These are phyloP conservation scores for Athene cunicularia DNA, from an alignment of 2,113 vertebrate genomes.

Conservation along the genomic window DNA sequence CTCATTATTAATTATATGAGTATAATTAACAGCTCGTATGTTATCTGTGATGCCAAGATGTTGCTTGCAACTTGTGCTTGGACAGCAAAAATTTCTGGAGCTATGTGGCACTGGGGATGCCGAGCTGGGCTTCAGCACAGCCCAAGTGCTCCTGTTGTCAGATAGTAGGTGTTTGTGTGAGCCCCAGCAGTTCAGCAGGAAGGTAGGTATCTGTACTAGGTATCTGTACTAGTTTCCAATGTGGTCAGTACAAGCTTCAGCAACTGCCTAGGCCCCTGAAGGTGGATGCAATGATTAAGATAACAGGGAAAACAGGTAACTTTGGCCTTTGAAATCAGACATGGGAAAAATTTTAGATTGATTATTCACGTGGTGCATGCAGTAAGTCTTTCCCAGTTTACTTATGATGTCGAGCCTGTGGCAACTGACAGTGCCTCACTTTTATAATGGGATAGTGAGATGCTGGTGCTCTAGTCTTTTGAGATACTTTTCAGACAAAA, in stretches of 20 bases:
- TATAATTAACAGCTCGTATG: neutral
- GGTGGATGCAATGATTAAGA: neutral
- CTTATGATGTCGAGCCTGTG: fast-evolving
- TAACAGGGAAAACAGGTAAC: neutral
- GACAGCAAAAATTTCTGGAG: neutral
- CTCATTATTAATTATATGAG: neutral
- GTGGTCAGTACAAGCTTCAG: neutral
- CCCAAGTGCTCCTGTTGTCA: neutral
- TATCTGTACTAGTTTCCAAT: neutral
- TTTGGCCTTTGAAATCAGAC: neutral
- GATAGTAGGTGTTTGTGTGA: neutral
- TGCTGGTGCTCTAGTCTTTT: neutral
- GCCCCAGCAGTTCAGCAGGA: neutral
- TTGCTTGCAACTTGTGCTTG: neutral
- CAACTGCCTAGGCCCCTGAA: neutral
- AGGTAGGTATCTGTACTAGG: neutral
- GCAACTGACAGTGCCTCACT: neutral
- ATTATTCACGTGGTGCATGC: neutral
- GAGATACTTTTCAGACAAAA: neutral
- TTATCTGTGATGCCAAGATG: neutral
- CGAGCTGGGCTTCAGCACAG: neutral
- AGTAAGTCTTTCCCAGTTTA: neutral
- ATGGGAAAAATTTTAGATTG: neutral
- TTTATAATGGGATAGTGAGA: neutral
- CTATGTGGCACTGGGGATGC: neutral